Evolutionary conservation across 2,113 vertebrate genomes (phyloP).

Genomic region (Hippoglossus stenolepis): DNA sequence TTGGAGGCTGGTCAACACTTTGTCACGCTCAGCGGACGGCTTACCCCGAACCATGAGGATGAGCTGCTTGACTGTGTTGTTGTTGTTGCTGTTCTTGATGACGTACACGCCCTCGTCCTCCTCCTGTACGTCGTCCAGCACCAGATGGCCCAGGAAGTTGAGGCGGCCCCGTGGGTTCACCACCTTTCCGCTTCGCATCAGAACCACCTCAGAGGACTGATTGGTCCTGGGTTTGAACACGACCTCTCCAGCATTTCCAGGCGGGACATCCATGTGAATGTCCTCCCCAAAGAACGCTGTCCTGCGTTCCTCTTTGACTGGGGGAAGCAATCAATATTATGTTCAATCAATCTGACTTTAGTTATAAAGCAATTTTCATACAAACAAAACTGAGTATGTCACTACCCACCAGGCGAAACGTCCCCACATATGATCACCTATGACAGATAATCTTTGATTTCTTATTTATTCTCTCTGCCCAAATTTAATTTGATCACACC

Average conservation of each 20-base stretch:
- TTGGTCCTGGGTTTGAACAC: slow-evolving; percentile 67
- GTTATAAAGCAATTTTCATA: no score
- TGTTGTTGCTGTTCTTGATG: slow-evolving; percentile 52
- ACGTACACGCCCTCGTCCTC: slow-evolving; percentile 79
- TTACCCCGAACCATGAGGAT: slow-evolving; percentile 75
- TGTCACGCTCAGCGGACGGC: neutral
- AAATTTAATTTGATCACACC: no score
- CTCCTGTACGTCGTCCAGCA: slow-evolving; percentile 80
- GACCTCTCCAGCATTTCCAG: slow-evolving; percentile 54
- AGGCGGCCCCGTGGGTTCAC: slow-evolving; percentile 32
- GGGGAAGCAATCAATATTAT: neutral
- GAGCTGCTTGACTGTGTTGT: slow-evolving; percentile 47
- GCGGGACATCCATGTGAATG: slow-evolving; percentile 70
- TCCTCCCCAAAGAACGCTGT: slow-evolving; percentile 81
- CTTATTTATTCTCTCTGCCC: neutral
- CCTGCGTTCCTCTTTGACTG: slow-evolving; percentile 72
- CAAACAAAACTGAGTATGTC: no score
- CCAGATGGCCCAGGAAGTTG: slow-evolving; percentile 65
- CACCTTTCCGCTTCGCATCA: slow-evolving; percentile 62
- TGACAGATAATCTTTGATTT: neutral
- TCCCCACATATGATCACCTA: neutral
- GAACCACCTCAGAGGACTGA: slow-evolving; percentile 18
- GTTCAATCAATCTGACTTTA: neutral
- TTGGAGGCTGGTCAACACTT: neutral
- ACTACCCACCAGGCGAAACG: no score